These are phyloP conservation scores for Portevinia maculata DNA, from an alignment of 2,888 invertebrate species.

Conservation along the genomic window DNA sequence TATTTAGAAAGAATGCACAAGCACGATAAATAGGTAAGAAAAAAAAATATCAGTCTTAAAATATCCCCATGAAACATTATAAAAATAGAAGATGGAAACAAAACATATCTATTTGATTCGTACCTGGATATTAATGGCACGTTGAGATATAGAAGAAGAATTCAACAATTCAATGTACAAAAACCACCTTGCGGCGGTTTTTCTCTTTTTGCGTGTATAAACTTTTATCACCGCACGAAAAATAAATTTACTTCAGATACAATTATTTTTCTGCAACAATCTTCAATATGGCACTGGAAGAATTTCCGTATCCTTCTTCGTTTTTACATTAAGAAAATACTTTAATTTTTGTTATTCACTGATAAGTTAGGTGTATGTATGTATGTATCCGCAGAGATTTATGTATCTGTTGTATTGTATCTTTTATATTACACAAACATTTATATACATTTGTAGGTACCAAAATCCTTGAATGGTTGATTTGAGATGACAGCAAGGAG, in stretches of 20 bases:
- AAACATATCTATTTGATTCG: conserved; percentile 30
- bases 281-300: conserved; percentile 65
- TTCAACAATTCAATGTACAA: conserved; percentile 75
- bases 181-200: conserved; percentile 74
- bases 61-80: conserved; percentile 62
- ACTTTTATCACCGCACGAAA: conserved; percentile 12
- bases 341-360: not conserved
- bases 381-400: not conserved
- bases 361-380: conserved; percentile 1
- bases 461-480: conserved; percentile 66
- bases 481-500: conserved; percentile 10
- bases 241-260: conserved; percentile 31
- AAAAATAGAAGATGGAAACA: conserved; percentile 38
- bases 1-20: conserved; percentile 35
- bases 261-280: conserved; percentile 18
- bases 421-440: conserved; percentile 11
- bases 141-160: conserved; percentile 78
- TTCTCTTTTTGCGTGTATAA: conserved; percentile 23
- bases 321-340: conserved; percentile 33
- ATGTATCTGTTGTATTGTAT: conserved; percentile 46
- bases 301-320: conserved; percentile 55
- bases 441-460: conserved; percentile 38
- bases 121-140: conserved; percentile 82
- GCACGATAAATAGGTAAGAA: conserved; percentile 38
- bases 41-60: conserved; percentile 47